Evolutionary conservation across 1,140 invertebrate genomes (phyloP).

Genomic region (Mycetomoellerius zeteki): DNA sequence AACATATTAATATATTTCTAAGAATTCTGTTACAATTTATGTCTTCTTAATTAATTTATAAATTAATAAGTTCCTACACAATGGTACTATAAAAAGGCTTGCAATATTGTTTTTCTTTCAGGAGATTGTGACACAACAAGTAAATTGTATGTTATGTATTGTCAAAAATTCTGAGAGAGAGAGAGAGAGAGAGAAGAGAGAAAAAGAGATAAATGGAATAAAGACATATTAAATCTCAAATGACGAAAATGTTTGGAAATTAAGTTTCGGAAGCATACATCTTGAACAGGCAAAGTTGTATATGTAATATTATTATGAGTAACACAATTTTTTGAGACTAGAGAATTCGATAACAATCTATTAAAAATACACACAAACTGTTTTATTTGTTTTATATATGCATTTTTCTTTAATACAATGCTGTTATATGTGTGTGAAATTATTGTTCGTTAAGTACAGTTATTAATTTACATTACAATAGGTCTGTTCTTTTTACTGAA

Average conservation of each 20-base stretch:
- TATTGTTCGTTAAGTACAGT: background rate
- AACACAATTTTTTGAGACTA: background rate
- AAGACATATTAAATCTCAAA: constrained; percentile 33
- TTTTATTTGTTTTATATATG: constrained; percentile 6
- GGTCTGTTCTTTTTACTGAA: too few species aligned
- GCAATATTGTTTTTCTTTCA: constrained; percentile 22
- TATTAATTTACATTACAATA: constrained; percentile 24
- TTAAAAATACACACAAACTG: background rate
- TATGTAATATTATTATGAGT: constrained; percentile 25
- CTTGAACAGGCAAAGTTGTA: constrained; percentile 44
- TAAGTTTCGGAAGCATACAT: constrained; percentile 18
- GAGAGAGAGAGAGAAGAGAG: background rate
- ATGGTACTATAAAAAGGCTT: background rate
- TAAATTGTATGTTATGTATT: constrained; percentile 32
- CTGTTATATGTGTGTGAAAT: background rate
- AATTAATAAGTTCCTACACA: background rate
- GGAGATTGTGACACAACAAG: constrained; percentile 38
- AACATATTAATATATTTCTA: too few species aligned
- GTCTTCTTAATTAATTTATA: background rate
- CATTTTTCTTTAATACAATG: background rate
- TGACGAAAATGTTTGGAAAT: constrained; percentile 12
- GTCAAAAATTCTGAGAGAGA: background rate
- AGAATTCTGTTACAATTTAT: background rate
- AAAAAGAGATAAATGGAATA: background rate
- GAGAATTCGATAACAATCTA: background rate